Evolutionary conservation across 2,888 invertebrate species (phyloP).

Genomic region (Philhelius pedissequus): DNA sequence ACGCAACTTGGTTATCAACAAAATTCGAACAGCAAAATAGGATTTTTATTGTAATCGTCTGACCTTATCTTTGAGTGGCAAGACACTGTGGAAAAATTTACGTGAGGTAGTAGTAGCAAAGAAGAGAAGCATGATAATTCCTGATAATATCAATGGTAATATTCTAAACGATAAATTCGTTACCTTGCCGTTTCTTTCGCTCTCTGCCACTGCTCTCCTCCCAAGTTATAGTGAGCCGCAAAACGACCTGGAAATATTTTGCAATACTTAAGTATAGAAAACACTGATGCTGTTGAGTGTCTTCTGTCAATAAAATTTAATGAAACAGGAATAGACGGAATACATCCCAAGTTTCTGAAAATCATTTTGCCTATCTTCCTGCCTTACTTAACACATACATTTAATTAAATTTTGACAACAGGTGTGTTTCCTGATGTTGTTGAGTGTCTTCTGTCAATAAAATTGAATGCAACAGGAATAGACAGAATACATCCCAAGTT

Average conservation of each 20-base stretch:
- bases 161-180: not conserved
- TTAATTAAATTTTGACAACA: not conserved
- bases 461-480: too few species aligned
- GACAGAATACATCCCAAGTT: too few species aligned
- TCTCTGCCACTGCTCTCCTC: not conserved
- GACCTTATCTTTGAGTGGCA: not conserved
- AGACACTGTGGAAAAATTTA: not conserved
- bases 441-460: too few species aligned
- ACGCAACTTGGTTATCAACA: not conserved
- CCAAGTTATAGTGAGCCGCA: not conserved
- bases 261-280: not conserved
- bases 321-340: too few species aligned
- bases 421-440: not conserved
- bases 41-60: not conserved
- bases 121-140: not conserved
- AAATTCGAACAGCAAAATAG: not conserved
- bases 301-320: too few species aligned
- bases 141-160: not conserved
- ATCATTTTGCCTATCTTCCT: not conserved
- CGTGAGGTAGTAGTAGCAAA: not conserved
- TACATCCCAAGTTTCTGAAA: not conserved
- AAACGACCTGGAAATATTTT: not conserved
- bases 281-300: too few species aligned
- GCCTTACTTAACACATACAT: not conserved
- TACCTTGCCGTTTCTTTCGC: not conserved